phyloP scores from a whole-genome alignment of 2,797 vertebrate species.

The Centropyge bicolor region DNA sequence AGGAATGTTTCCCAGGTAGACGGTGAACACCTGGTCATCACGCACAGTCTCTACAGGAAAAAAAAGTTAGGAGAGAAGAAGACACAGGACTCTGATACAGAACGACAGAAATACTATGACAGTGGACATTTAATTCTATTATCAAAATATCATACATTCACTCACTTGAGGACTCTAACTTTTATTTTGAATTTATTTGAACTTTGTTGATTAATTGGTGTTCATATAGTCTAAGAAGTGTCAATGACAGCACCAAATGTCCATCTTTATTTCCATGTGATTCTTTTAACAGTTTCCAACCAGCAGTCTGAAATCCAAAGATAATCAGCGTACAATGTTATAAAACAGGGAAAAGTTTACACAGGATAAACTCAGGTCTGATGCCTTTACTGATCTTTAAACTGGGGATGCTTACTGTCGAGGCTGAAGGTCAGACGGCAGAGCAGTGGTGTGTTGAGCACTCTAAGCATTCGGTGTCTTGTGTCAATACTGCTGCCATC shows the following conservation, averaged over 20 bases:
- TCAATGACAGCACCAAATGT: background rate
- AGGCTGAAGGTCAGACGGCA: constrained; percentile 57
- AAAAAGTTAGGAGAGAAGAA: background rate
- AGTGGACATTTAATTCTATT: background rate
- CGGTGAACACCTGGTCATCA: constrained; percentile 75
- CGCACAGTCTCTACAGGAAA: constrained; percentile 73
- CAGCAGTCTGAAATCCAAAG: background rate
- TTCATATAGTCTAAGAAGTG: no score
- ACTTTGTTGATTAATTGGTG: no score
- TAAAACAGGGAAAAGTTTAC: background rate
- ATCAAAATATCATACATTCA: background rate
- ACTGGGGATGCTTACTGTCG: constrained; percentile 53
- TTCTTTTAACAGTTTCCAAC: background rate
- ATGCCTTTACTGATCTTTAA: background rate
- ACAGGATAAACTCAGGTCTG: background rate
- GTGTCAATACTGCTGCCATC: constrained; percentile 64
- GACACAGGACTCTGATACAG: background rate
- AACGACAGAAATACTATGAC: background rate
- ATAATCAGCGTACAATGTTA: background rate
- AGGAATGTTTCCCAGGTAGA: constrained; percentile 85
- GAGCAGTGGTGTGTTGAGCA: constrained; percentile 62
- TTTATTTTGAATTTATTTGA: background rate
- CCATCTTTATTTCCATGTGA: background rate
- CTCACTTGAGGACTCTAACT: background rate
- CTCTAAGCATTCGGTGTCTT: constrained; percentile 59